phyloP scores from a whole-genome alignment of 2,797 vertebrate species.

The Xiphophorus birchmanni region DNA sequence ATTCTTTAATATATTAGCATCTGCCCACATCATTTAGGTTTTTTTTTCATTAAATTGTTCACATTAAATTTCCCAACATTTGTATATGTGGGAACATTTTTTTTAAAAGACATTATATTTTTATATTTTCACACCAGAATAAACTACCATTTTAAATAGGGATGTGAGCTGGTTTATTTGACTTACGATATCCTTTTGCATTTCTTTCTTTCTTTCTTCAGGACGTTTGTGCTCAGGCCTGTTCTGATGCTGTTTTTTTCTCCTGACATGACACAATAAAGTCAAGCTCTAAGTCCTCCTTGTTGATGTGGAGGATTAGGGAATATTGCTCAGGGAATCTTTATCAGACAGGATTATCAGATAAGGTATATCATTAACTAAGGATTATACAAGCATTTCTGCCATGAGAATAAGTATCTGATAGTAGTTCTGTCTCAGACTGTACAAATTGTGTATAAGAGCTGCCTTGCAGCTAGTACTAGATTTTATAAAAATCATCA shows the following conservation, averaged over 20 bases:
- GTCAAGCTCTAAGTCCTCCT: constrained; percentile 36
- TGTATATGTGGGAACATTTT: background rate
- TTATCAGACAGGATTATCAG: constrained; percentile 78
- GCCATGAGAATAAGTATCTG: constrained; percentile 36
- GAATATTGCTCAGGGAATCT: constrained; percentile 65
- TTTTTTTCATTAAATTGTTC: background rate
- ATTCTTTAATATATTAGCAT: background rate
- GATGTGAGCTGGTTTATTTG: background rate
- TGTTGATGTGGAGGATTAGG: constrained; percentile 62
- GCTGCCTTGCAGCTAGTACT: background rate
- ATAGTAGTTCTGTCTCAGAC: constrained; percentile 9
- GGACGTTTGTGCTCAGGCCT: background rate
- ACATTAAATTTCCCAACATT: background rate
- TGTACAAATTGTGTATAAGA: constrained; percentile 6
- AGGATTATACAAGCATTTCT: constrained; percentile 67
- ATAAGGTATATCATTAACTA: constrained; percentile 77
- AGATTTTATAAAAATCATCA: background rate
- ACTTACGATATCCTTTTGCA: background rate
- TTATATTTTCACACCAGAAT: background rate
- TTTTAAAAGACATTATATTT: background rate
- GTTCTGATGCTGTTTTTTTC: constrained; percentile 18
- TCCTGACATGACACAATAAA: constrained; percentile 44
- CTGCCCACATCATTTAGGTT: background rate
- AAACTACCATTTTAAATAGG: background rate
- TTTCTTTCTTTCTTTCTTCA: background rate